Evolutionary conservation across 2,797 vertebrate species (phyloP), one percentile per base, ranked within the genome.

Genomic region (Pteropus rufus): DNA sequence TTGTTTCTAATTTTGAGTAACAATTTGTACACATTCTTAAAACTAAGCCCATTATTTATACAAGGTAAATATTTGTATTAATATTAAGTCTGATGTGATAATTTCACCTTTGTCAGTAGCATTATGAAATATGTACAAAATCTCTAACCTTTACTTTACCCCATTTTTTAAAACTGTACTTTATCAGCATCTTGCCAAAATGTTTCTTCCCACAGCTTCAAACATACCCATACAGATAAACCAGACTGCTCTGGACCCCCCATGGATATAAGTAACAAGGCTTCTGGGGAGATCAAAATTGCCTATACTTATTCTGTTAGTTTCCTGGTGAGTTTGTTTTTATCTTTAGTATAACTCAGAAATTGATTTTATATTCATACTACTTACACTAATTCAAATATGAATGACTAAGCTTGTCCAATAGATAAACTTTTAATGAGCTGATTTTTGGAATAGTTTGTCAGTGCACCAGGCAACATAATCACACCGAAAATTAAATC

Each of bases 201-300:
- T 95, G 65, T 97, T 95, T 93, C 72, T 94, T 97, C 31, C 80
- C 9, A 5, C 97, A 99, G 99, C 98, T 99, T 98, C 97, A 99
- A 99, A 97, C 99, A 99, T 56, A 98, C 98, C 36, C 98, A 99
- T 76, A 65, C 95, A 92, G 98, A 99, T 29, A 98, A 97, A 69
- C 99, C 99, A 3, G 99, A 99, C 76, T 99, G 99, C 97, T 98
- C 99, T 7, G 99, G 99, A 60, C 92, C 98, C 31, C 99, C 99
- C 70, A 99, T 99, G 99, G 99, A 99, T 97, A 98, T 99, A 96
- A 99, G 97, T 96, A 99, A 99, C 97, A 99, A 99, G 94, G 97
- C 98, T 83, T 97, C 67, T 5, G 99, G 99, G 94, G 98, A 98
- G 72, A 94, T 99, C 92, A 99, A 98, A 97, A 99, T 99, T 97